Conservation (phyloP, 2,888 invertebrate genomes). For the Hedya salicella region DNA sequence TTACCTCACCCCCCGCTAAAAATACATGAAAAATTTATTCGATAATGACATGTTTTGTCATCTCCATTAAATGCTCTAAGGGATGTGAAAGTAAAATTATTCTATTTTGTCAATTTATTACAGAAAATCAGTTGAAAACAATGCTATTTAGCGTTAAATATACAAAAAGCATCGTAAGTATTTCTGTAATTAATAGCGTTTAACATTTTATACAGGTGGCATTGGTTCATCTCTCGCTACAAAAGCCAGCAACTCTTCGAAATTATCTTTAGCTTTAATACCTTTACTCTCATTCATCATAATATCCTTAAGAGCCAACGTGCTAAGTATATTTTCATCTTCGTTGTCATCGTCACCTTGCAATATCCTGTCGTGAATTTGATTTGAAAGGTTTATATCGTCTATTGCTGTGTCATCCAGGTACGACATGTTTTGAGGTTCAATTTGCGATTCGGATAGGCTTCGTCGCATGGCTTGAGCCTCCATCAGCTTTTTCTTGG, state of each 20-base stretch:
- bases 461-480: constrained; percentile 59
- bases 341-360: constrained; percentile 63
- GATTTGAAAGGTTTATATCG: constrained; percentile 71
- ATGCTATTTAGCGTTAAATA: too few species aligned
- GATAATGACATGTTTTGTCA: too few species aligned
- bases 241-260: constrained; percentile 53
- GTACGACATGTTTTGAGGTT: constrained; percentile 47
- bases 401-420: constrained; percentile 69
- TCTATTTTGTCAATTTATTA: too few species aligned
- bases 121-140: too few species aligned
- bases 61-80: too few species aligned
- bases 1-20: too few species aligned
- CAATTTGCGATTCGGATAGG: constrained; percentile 41
- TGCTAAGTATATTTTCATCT: constrained; percentile 64
- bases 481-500: constrained; percentile 70
- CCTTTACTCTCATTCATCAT: constrained; percentile 53
- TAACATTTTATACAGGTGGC: background rate
- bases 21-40: too few species aligned
- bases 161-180: too few species aligned
- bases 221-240: constrained; percentile 10
- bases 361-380: constrained; percentile 72
- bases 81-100: too few species aligned
- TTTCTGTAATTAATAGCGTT: background rate
- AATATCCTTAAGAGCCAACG: constrained; percentile 69
- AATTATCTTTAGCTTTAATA: constrained; percentile 29